These are phyloP conservation scores for Boloria selene DNA, from an alignment of 2,888 invertebrate species.

Conservation along the genomic window DNA sequence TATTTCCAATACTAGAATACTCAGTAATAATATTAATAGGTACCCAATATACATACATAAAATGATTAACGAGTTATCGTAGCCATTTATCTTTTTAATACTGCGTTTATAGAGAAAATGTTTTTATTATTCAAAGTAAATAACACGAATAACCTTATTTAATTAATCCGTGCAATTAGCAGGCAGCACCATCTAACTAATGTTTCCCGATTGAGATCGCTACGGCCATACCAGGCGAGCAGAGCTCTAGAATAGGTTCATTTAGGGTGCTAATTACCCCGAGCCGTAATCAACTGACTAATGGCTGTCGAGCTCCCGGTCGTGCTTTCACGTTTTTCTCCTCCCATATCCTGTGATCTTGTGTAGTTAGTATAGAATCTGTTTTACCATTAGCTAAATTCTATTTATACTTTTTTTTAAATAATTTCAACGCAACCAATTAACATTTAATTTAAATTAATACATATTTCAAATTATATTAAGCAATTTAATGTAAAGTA, in stretches of 20 bases:
- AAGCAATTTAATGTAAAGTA: too few relatives aligned
- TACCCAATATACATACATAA: too few relatives aligned
- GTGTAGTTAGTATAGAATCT: conserved; percentile 10
- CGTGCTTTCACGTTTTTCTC: conserved; percentile 47
- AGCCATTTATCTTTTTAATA: conserved; percentile 8
- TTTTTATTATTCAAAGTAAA: conserved; percentile 18
- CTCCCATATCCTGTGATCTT: conserved; percentile 37
- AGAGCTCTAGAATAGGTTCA: conserved; percentile 67
- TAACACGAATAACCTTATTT: conserved; percentile 31
- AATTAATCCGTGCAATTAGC: conserved; percentile 33
- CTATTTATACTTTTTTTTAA: conserved; percentile 1
- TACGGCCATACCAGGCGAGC: conserved; percentile 58
- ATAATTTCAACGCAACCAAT: background rate
- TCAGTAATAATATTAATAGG: too few relatives aligned
- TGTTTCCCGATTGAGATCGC: conserved; percentile 55
- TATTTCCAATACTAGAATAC: too few relatives aligned
- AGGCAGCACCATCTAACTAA: conserved; percentile 40
- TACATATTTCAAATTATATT: too few relatives aligned
- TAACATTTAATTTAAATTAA: too few relatives aligned
- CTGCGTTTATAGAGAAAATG: conserved; percentile 6
- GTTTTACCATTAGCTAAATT: background rate
- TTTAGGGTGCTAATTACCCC: conserved; percentile 74
- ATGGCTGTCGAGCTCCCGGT: conserved; percentile 58
- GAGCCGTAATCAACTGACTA: conserved; percentile 69
- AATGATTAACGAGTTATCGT: too few relatives aligned